A percentile compares a stretch with the other conserved stretches of the same genome.
Evolutionary conservation across 2,797 vertebrate genomes (phyloP).

Genomic region (Hypotaenidia okinawae): DNA sequence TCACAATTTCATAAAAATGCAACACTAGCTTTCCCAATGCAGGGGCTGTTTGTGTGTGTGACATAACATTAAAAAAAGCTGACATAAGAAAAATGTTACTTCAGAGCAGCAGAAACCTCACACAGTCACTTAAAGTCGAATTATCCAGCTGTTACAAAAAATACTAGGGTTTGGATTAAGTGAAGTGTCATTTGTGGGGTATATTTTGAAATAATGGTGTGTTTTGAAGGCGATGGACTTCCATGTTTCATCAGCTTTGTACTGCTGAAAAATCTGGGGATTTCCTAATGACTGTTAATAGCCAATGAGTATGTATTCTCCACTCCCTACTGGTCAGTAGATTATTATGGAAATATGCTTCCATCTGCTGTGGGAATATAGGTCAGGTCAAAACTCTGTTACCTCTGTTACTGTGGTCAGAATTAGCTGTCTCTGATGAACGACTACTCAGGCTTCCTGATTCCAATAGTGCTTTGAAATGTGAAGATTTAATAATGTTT

Average conservation of each 20-base stretch:
- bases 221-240: not conserved
- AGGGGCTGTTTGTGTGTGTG: not conserved
- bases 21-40: not conserved
- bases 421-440: not conserved
- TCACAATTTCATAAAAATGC: not conserved
- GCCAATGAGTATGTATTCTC: not conserved
- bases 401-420: not conserved
- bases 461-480: not conserved
- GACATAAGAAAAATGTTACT: not conserved
- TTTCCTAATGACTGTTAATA: not conserved
- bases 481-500: not conserved
- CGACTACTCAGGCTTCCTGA: not conserved
- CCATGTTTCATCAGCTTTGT: not conserved
- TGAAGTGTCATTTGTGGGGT: not conserved
- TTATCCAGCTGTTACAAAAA: not conserved
- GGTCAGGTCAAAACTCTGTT: not conserved
- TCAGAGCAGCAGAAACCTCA: not conserved
- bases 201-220: not conserved
- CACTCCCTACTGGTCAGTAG: not conserved
- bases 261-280: not conserved
- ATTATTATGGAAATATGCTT: constrained; percentile 18
- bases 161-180: not conserved
- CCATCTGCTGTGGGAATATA: not conserved
- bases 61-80: not conserved
- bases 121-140: not conserved